Conservation (phyloP, 2,113 vertebrate species). For the Chascanopsetta lugubris region DNA sequence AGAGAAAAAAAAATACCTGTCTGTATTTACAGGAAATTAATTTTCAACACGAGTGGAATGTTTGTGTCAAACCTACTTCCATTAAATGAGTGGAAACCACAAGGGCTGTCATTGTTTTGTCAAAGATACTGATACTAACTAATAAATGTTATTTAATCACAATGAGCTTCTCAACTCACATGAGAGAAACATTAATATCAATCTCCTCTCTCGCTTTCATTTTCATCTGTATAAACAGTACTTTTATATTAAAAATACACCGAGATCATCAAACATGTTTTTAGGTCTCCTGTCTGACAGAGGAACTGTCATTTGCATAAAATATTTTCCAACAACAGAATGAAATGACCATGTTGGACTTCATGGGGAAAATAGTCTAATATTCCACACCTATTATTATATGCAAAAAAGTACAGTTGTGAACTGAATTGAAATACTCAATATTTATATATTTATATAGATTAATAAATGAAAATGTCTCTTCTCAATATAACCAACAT, state of each 20-base stretch:
- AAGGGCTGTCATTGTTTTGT: not conserved
- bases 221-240: too few species aligned
- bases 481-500: too few species aligned
- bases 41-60: too few species aligned
- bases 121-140: not conserved
- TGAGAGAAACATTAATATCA: not conserved
- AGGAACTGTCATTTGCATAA: constrained; percentile 17
- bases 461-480: too few species aligned
- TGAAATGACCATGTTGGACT: constrained; percentile 11
- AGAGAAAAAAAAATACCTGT: too few species aligned
- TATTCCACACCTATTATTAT: not conserved
- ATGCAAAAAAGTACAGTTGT: too few species aligned
- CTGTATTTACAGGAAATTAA: too few species aligned
- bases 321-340: constrained; percentile 19
- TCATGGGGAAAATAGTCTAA: not conserved
- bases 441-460: too few species aligned
- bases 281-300: constrained; percentile 4
- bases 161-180: not conserved
- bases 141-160: not conserved
- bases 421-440: too few species aligned
- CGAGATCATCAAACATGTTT: constrained; percentile 14
- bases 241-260: constrained; percentile 3
- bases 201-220: too few species aligned
- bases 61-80: too few species aligned
- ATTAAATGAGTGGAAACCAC: too few species aligned